Evolutionary conservation across 1,140 invertebrate species (phyloP).

Genomic region (Polypedilum vanderplanki): DNA sequence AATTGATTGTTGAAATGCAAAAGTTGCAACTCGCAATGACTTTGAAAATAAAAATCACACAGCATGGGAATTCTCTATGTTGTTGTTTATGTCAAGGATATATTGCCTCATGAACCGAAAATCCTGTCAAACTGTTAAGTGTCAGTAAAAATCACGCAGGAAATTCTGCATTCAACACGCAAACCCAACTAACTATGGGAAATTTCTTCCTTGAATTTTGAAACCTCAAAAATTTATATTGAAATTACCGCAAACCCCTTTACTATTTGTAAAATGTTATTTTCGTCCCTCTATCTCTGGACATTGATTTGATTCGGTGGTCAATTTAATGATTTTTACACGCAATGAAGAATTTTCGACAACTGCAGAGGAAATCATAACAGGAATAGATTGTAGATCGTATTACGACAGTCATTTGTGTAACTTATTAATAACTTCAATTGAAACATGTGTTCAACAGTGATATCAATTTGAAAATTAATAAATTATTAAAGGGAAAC

Average conservation of each 20-base stretch:
- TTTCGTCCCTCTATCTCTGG: background rate
- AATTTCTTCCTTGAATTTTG: background rate
- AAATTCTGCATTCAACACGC: background rate
- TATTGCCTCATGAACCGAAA: conserved; percentile 1
- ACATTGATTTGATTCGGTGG: background rate
- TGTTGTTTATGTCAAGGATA: background rate
- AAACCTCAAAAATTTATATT: too few species aligned
- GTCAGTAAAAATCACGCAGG: conserved; percentile 13
- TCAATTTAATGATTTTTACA: background rate
- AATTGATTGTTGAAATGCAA: background rate
- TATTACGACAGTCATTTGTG: background rate
- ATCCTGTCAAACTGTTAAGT: conserved; percentile 2
- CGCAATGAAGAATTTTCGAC: too few species aligned
- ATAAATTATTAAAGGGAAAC: background rate
- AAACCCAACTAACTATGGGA: background rate
- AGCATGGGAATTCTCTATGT: background rate
- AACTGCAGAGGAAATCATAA: too few species aligned
- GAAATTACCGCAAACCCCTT: too few species aligned
- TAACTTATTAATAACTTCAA: conserved; percentile 20
- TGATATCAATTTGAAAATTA: conserved; percentile 20
- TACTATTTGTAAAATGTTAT: background rate
- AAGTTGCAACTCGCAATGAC: background rate
- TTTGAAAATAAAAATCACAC: background rate
- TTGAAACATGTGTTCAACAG: background rate
- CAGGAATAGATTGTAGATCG: too few species aligned